Evolutionary conservation across 2,888 invertebrate species (phyloP).

Genomic region (Diachrysia chrysitis): DNA sequence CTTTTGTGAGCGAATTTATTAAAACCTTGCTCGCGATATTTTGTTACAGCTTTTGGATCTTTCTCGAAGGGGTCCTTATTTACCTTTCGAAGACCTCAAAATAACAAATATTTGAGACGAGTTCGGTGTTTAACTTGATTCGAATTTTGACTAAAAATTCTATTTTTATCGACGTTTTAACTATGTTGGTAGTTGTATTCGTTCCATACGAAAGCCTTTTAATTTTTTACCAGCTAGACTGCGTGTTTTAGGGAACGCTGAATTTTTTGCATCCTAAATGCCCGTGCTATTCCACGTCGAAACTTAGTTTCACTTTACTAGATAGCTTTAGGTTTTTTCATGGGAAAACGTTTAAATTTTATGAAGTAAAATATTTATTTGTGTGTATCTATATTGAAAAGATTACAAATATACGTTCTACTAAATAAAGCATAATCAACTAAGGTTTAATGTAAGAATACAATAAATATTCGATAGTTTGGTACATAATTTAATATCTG

Average conservation of each 20-base stretch:
- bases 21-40: slow-evolving; percentile 65
- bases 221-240: slow-evolving; percentile 4
- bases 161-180: neutral
- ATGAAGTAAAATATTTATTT: neutral
- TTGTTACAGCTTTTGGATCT: slow-evolving; percentile 55
- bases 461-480: neutral
- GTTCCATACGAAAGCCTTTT: slow-evolving; percentile 4
- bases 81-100: slow-evolving; percentile 32
- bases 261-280: neutral
- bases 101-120: neutral
- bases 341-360: neutral
- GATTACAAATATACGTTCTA: neutral
- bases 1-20: slow-evolving; percentile 68
- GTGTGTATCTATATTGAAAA: neutral
- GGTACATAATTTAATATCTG: neutral
- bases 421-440: neutral
- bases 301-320: slow-evolving; percentile 5
- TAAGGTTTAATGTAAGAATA: neutral
- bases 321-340: neutral
- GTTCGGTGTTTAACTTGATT: neutral
- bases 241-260: slow-evolving; percentile 1
- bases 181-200: slow-evolving; percentile 4
- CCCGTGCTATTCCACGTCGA: neutral
- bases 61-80: slow-evolving; percentile 32
- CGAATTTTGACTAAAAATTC: neutral